These are phyloP conservation scores for Andricus curvator DNA, from an alignment of 2,888 invertebrate species.

Conservation along the genomic window DNA sequence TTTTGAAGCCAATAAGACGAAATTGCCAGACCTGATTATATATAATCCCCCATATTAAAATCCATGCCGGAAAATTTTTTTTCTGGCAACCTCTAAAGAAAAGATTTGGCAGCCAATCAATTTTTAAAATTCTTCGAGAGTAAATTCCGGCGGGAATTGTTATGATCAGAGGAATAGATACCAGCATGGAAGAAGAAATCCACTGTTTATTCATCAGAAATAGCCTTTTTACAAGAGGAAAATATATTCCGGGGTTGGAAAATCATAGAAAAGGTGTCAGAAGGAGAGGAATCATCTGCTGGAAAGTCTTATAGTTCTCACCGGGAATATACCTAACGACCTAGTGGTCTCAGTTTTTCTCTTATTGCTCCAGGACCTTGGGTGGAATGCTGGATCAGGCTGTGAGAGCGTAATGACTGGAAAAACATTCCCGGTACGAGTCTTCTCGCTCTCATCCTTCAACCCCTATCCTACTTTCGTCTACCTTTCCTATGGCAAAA, in stretches of 20 bases:
- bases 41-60: too few relatives aligned
- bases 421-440: conserved; percentile 36
- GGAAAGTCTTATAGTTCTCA: conserved; percentile 31
- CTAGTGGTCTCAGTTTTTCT: conserved; percentile 34
- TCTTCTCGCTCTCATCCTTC: conserved; percentile 33
- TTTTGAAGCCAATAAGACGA: too few relatives aligned
- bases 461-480: conserved; percentile 1
- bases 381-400: conserved; percentile 39
- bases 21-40: too few relatives aligned
- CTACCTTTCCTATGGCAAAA: conserved; percentile 8
- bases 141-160: not conserved
- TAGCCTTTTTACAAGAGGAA: not conserved
- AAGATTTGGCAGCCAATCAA: too few relatives aligned
- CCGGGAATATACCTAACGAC: conserved; percentile 33
- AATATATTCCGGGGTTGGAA: conserved; percentile 14
- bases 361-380: conserved; percentile 23
- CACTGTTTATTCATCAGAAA: not conserved
- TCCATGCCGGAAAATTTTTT: too few relatives aligned
- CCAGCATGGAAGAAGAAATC: too few relatives aligned
- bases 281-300: conserved; percentile 1
- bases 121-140: not conserved
- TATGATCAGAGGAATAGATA: not conserved
- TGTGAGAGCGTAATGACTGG: conserved; percentile 40
- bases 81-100: too few relatives aligned
- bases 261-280: conserved; percentile 4